Base-by-base conservation (phyloP, 2,888 invertebrate genomes). In the Eueremaeus valkanovi region DNA sequence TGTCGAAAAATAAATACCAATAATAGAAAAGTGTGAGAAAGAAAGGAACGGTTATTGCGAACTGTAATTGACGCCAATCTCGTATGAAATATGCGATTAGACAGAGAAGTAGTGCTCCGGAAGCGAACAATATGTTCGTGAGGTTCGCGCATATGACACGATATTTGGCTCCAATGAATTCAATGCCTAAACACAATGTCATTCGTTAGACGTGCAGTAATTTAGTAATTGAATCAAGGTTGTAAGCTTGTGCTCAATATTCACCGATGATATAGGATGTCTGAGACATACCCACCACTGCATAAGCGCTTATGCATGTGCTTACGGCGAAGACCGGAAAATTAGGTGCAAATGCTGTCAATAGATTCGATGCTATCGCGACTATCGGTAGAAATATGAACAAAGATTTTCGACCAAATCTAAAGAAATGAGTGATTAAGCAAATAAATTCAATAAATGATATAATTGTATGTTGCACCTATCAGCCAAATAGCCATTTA, bases 221-320 rank as follows among this genome's bases (percentile, higher is more conserved):
- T n/a, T n/a, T n/a, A n/a, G n/a, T n/a, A n/a, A 9, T 21, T n/a
- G 24, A 21, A 66, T 18, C 5, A 18, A 66, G 21, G 5, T 66
- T 36, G n/a, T n/a, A n/a, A n/a, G n/a, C n/a, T n/a, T n/a, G n/a
- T 11, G 18, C 5, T 24, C n/a, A 18, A 9, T 66, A 36, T 40
- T 66, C 18, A 66, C 74, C 74, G 18, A 74, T 70, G 21, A 66
- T 49, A 27, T 61, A 74, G 33, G 74, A 6, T 18, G 74, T 33
- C 42, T 74, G 74, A 45, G 58, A 74, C 29, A 74, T 63, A 16
- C 63, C 74, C 36, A 36, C 11, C 36, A 36, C 36, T 36, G 36
- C 5, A 11, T 8, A 36, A 11, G 36, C 36, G 11, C 6, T 36
- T 36, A 36, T 36, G 36, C 6, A 5, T 36, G 36, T 36, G 36